Percentiles rank a stretch among this genome's conserved stretches.
Conservation (phyloP, 1,140 invertebrate genomes). For the Aphaenogaster ashmeadi region DNA sequence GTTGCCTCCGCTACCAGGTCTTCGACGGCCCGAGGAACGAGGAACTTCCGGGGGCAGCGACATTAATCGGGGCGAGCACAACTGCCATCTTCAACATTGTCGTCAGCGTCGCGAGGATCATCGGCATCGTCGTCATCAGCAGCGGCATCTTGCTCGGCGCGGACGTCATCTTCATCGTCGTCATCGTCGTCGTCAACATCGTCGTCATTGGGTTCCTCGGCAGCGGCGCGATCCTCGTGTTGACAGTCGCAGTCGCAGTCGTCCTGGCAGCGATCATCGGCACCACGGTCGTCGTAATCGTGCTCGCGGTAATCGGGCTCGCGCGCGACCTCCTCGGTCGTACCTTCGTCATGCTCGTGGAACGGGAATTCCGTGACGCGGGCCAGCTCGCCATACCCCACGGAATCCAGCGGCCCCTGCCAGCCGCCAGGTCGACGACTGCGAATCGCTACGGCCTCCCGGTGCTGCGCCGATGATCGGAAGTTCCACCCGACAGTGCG, state of each 20-base stretch:
- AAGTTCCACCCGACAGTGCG: conserved; percentile 40
- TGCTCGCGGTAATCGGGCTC: conserved; percentile 50
- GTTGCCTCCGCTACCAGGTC: conserved; percentile 74
- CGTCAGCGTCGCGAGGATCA: conserved; percentile 43
- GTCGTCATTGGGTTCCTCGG: conserved; percentile 36
- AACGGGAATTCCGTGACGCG: conserved; percentile 28
- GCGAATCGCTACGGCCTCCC: conserved; percentile 48
- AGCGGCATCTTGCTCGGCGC: conserved; percentile 33
- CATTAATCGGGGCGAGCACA: conserved; percentile 31
- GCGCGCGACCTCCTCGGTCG: conserved; percentile 57
- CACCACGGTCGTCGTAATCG: conserved; percentile 54
- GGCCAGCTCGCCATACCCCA: conserved; percentile 64
- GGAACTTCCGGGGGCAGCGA: conserved; percentile 58
- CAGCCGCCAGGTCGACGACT: conserved; percentile 74
- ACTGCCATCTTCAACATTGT: conserved; percentile 58
- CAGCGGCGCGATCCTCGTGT: conserved; percentile 36
- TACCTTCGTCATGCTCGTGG: conserved; percentile 69
- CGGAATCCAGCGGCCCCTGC: conserved; percentile 72
- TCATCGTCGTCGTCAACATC: conserved; percentile 7
- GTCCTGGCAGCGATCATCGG: conserved; percentile 45
- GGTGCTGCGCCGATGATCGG: conserved; percentile 42
- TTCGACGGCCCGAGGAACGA: conserved; percentile 69
- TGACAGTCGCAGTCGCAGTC: conserved; percentile 40
- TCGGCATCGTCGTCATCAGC: conserved; percentile 42
- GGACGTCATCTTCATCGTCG: conserved; percentile 2